These are phyloP conservation scores for Chrysogorgia sp. DNA, from an alignment of 92 coral and sea anemone species.

Conservation along the genomic window DNA sequence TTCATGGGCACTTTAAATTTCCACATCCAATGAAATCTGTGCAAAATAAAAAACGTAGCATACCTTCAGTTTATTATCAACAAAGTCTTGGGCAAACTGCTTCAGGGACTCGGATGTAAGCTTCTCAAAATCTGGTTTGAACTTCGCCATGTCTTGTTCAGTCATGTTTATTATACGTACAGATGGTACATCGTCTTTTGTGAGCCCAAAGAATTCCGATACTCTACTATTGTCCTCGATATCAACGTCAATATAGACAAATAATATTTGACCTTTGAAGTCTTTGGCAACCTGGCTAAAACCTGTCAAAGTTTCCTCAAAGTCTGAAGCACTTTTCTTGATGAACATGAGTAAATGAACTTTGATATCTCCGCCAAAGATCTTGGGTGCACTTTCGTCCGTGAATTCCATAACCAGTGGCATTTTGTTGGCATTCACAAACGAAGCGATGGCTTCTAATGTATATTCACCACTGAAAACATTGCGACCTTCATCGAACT, in stretches of 20 bases:
- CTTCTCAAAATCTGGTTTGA: slow-evolving; percentile 80
- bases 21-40: neutral
- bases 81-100: slow-evolving; percentile 74
- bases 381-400: slow-evolving; percentile 99
- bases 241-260: slow-evolving; percentile 85
- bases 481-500: slow-evolving; percentile 97
- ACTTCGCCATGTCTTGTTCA: slow-evolving; percentile 95
- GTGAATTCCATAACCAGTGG: slow-evolving; percentile 98
- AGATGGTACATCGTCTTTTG: slow-evolving; percentile 80
- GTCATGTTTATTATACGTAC: slow-evolving; percentile 96
- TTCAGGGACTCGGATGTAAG: slow-evolving; percentile 69
- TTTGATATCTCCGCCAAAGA: slow-evolving; percentile 96
- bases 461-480: slow-evolving; percentile 88
- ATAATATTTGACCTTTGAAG: slow-evolving; percentile 93
- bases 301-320: slow-evolving; percentile 68
- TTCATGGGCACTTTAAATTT: no score
- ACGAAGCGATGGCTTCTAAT: slow-evolving; percentile 70
- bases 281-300: slow-evolving; percentile 87
- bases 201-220: slow-evolving; percentile 94
- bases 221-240: slow-evolving; percentile 95
- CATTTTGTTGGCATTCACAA: slow-evolving; percentile 93
- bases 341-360: slow-evolving; percentile 84
- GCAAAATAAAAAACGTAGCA: neutral
- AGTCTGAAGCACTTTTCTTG: slow-evolving; percentile 76
- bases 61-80: slow-evolving; percentile 92